A percentile compares a stretch with the other conserved stretches of the same genome.
These are phyloP conservation scores for Poeciliopsis occidentalis DNA, from an alignment of 2,113 vertebrate species.

Conservation along the genomic window DNA sequence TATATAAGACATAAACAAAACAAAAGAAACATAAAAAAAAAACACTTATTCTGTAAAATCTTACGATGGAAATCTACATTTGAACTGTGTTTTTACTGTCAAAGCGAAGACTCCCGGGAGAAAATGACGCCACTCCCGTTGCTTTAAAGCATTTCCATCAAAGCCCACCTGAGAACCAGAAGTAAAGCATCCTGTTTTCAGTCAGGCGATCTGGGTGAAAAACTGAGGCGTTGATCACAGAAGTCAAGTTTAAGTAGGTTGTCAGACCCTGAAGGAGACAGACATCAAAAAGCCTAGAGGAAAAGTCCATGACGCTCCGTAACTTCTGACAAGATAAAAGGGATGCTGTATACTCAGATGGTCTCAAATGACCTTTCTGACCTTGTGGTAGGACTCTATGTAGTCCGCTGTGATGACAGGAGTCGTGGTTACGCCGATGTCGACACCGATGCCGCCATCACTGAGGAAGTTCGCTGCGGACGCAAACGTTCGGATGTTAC, in stretches of 20 bases:
- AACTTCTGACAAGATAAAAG: neutral
- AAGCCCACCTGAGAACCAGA: slow-evolving; percentile 83
- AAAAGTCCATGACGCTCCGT: neutral
- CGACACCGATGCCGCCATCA: slow-evolving; percentile 78
- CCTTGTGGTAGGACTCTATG: slow-evolving; percentile 90
- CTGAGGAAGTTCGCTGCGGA: slow-evolving; percentile 82
- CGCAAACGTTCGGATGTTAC: neutral
- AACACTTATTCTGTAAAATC: no score
- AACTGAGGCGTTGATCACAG: slow-evolving; percentile 66
- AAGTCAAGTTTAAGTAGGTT: slow-evolving; percentile 72
- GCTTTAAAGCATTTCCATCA: neutral
- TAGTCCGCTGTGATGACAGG: slow-evolving; percentile 83
- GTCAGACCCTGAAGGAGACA: slow-evolving; percentile 78
- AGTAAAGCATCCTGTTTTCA: slow-evolving; percentile 85
- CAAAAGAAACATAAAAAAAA: no score
- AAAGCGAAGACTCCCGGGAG: neutral
- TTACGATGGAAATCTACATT: no score
- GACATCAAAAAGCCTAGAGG: neutral
- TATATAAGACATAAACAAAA: no score
- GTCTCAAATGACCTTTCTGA: slow-evolving; percentile 34
- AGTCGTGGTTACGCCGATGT: slow-evolving; percentile 77
- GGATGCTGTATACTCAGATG: neutral
- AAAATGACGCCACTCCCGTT: neutral
- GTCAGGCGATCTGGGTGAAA: slow-evolving; percentile 81
- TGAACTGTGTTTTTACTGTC: no score